Base-by-base conservation (phyloP, 2,888 invertebrate species). In the Isoperla grammatica region DNA sequence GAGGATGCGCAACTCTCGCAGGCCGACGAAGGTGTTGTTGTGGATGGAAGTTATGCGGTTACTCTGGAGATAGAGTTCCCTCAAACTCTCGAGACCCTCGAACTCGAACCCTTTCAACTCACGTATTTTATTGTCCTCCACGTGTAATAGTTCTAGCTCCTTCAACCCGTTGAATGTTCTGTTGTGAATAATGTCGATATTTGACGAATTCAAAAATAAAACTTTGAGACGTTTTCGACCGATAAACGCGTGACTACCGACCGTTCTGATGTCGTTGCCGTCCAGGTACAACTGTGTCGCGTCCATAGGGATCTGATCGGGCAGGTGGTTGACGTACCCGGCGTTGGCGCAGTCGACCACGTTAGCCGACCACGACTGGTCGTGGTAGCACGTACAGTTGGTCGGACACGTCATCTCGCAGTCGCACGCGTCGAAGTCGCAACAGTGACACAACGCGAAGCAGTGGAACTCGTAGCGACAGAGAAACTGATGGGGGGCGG, bases 381-480 rank as follows among this genome's bases (percentile, higher is more conserved):
- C 92, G 71, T 90, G 89, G 76, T 90, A 93, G 74, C 93, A 94
- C 58, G 88, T 87, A 75, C 93, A 94, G 71, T 89, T 89, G 59
- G 80, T 81, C 20, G 93, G 93, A 70, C 93, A 94, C 55, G 88
- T 90, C 87, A 91, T 91, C 79, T 93, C 89, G 77, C 93, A 94
- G 75, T 94, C 93, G 73, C 93, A 94, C 37, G 90, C 90, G 70
- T 91, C 91, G 72, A 90, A 94, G 73, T 92, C 91, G 74, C 93
- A 94, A 71, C 93, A 94, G 71, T 90, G 88, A 72, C 93, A 94
- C 64, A 89, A 75, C 4, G 90, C 88, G 72, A 90, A 90, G 74
- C 93, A 94, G 71, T 91, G 89, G 64, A 86, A 83, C 64, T 88
- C 85, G 73, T 92, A 92, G 72, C 87, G 86, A 75, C 91, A 92